Evolutionary conservation across 2,888 invertebrate genomes (phyloP), one percentile per base, ranked within the genome.

Genomic region (Oscheius myriophilus): DNA sequence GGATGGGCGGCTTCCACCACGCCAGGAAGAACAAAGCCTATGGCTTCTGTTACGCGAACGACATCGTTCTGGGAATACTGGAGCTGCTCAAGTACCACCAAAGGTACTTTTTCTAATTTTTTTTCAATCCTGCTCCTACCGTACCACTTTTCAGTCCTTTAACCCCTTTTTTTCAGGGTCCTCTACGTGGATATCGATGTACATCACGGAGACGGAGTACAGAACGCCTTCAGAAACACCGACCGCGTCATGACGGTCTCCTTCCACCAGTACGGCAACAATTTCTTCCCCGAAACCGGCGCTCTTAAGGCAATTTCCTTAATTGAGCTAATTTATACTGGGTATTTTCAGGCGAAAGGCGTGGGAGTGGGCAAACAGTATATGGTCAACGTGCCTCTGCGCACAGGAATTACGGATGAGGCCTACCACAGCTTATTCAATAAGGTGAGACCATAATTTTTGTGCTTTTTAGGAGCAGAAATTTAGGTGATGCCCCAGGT

Each of bases 231-330:
- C 73, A 98, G 97, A 87, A 96, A 96, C 2, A 99, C 98, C 0
- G 98, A 99, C 88, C 91, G 98, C 80, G 98, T 99, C 0, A 98
- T 98, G 98, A 98, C 98, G 0, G 96, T 96, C 0, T 95, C 95
- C 12, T 99, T 99, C 88, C 98, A 98, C 87, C 98, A 98, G 87
- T 98, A 98, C 88, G 98, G 98, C 62, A 3, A 3, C 33, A 96
- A 98, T 88, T 98, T 97, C 88, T 99, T 99, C 88, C 98, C 98
- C 21, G 96, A 96, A 55, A 97, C 96, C 67, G 96, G 94, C 87
- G 90, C 91, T 86, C 87, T 91, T 45, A 88, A 90, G 84, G 79
- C 80, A 2, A 55, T 55, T 21, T 51, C 18, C 16, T 26, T 1
- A 3, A 33, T 6, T 33, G 9, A 6, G 33, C 33, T 33, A 33